Evolutionary conservation across 2,888 invertebrate species (phyloP).

Genomic region (Diarsia dahlii): DNA sequence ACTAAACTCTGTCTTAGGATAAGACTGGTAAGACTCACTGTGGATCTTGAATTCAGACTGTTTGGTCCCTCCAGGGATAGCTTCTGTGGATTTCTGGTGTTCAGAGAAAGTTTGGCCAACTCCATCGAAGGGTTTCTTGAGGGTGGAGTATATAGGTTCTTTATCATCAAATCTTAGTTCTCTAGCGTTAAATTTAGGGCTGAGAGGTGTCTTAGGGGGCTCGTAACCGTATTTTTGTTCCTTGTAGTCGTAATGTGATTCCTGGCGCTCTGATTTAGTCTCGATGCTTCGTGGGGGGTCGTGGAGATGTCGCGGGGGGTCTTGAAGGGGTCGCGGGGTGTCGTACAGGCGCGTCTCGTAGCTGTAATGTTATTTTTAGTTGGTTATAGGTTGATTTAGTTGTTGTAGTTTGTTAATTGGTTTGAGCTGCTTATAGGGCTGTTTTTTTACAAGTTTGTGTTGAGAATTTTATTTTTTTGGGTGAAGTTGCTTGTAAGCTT

Average conservation of each 20-base stretch:
- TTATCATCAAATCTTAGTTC: constrained; percentile 87
- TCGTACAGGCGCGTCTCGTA: constrained; percentile 91
- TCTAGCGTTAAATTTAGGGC: constrained; percentile 89
- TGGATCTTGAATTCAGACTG: constrained; percentile 84
- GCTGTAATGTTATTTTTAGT: constrained; percentile 79
- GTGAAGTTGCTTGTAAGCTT: neutral
- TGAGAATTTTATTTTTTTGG: neutral
- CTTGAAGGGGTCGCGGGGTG: constrained; percentile 85
- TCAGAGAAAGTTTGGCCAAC: constrained; percentile 85
- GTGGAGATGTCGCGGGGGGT: constrained; percentile 82
- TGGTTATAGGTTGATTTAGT: constrained; percentile 63
- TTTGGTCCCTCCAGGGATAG: constrained; percentile 85
- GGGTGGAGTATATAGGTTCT: constrained; percentile 85
- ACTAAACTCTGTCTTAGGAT: constrained; percentile 83
- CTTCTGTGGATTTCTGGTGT: constrained; percentile 86
- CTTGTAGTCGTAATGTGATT: constrained; percentile 77
- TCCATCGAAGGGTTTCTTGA: constrained; percentile 85
- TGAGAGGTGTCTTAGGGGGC: constrained; percentile 83
- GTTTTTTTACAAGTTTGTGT: neutral
- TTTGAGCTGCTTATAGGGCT: constrained; percentile 30
- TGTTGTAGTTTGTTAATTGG: constrained; percentile 22
- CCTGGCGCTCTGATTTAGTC: constrained; percentile 80
- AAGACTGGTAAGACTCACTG: constrained; percentile 85
- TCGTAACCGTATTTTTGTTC: constrained; percentile 84
- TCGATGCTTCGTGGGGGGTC: constrained; percentile 87